These are phyloP conservation scores for Hydrolagus colliei DNA, from an alignment of 2,797 vertebrate species.

Conservation along the genomic window DNA sequence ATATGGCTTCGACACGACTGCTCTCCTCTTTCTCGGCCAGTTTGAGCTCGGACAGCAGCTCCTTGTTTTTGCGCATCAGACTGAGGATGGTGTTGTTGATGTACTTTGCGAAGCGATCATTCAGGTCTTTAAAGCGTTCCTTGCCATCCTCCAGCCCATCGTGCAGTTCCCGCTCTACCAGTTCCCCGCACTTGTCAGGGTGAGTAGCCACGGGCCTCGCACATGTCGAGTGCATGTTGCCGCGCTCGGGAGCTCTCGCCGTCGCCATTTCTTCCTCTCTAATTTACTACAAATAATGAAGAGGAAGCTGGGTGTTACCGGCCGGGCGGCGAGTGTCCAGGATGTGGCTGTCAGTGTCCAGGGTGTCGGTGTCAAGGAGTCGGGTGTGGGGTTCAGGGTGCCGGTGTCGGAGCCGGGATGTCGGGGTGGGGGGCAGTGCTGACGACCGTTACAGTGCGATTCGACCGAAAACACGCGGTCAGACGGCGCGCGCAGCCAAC, in stretches of 20 bases:
- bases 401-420: no score
- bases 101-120: constrained; percentile 28
- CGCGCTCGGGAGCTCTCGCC: not conserved
- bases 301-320: no score
- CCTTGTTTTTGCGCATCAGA: constrained; percentile 20
- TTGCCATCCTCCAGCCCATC: constrained; percentile 24
- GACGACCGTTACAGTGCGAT: no score
- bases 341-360: no score
- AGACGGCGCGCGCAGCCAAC: no score
- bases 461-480: no score
- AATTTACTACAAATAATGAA: no score
- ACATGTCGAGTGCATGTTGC: not conserved
- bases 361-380: no score
- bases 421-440: no score
- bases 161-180: constrained; percentile 25
- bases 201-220: not conserved
- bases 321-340: no score
- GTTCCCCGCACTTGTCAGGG: not conserved
- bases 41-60: constrained; percentile 17
- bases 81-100: constrained; percentile 26
- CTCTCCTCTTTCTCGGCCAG: constrained; percentile 9
- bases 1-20: constrained; percentile 9
- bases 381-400: no score
- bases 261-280: not conserved
- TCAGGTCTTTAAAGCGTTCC: constrained; percentile 28